Percentiles rank a stretch among this genome's conserved stretches.
These are phyloP conservation scores for Diarsia rubi DNA, from an alignment of 2,888 invertebrate genomes.

Conservation along the genomic window DNA sequence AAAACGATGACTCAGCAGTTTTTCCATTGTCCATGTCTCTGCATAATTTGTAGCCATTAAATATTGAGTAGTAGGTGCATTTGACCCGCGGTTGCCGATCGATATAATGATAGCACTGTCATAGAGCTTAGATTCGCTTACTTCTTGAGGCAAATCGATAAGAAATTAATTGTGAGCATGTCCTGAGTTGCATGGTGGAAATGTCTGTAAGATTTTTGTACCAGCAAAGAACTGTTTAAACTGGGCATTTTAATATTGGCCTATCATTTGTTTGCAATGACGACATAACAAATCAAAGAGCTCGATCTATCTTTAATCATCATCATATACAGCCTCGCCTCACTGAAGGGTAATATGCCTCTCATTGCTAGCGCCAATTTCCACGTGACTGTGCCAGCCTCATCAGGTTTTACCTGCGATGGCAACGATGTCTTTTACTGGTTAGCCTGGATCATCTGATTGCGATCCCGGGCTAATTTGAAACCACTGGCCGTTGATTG, in stretches of 20 bases:
- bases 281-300: not conserved
- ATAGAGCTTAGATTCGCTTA: constrained; percentile 31
- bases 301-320: not conserved
- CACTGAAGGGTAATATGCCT: not conserved
- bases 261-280: not conserved
- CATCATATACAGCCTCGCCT: too few relatives aligned
- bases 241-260: not conserved
- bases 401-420: not conserved
- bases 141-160: constrained; percentile 26
- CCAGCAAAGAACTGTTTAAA: not conserved
- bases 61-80: constrained; percentile 42
- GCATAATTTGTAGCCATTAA: constrained; percentile 24
- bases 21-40: not conserved
- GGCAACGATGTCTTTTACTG: not conserved
- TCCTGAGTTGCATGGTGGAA: not conserved
- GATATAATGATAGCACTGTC: constrained; percentile 21
- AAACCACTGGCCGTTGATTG: too few relatives aligned
- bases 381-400: not conserved
- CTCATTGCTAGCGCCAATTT: not conserved
- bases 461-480: too few relatives aligned
- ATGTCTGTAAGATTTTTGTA: not conserved
- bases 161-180: constrained; percentile 3
- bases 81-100: constrained; percentile 27
- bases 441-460: too few relatives aligned
- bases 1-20: not conserved